Evolutionary conservation across 2,113 vertebrate genomes (phyloP), one percentile per base, ranked within the genome.

Genomic region (Charina bottae): DNA sequence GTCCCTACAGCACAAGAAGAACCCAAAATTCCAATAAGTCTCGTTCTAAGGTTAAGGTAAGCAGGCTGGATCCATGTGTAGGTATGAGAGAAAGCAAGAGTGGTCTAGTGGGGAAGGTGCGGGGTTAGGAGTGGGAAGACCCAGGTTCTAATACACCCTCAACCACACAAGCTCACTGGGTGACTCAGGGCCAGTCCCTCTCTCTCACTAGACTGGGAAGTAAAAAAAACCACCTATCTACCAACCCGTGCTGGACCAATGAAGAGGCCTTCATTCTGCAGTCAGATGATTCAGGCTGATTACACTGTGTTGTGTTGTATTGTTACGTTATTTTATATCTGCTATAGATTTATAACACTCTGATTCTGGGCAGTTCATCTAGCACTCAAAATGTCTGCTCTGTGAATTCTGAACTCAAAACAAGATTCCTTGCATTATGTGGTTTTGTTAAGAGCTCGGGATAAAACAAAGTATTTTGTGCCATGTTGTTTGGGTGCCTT

Each of bases 41-140:
- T 99, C 90, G 99, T 99, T 60, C 97, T 99, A 96, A 98, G 99
- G 97, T 98, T 99, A 98, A 98, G 99, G 99, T 99, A 97, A 92
- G 97, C 95, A 28, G 9, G 13, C 19, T 24, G 19, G 1, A 2
- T 19, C 24, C 2, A 46, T 23, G 19, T 11, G 23, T 89, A 62
- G 19, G 19, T 8, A 17, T 9, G 26, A 0, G 53, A n/a, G 72
- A 78, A 78, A 37, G 72, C 53, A 4, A 55, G 28, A 21, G 33
- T 33, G 53, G 15, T 86, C n/a, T 33, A 10, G 85, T n/a, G 53
- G 11, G 9, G 28, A 17, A 17, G 54, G 28, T 86, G 85, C 46
- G 33, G 85, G 85, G 21, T 2, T 10, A 33, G 28, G 85, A 26
- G 1, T 55, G 6, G 8, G 13, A 55, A 55, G 28, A 86, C 26